Conservation (phyloP, 37 sponge, comb jelly and placozoan species). For the Haliclona indistincta region DNA sequence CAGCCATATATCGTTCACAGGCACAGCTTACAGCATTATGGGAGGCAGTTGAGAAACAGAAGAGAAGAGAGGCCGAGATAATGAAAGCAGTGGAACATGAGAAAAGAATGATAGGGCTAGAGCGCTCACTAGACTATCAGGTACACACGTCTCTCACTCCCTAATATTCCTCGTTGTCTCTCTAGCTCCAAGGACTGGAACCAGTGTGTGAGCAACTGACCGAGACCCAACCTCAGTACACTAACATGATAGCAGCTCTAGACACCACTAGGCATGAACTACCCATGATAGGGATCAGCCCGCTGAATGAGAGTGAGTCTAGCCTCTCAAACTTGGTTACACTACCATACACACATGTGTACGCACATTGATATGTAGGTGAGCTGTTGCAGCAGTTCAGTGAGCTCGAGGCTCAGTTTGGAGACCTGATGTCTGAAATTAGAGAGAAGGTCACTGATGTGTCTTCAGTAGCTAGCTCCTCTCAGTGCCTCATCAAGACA, state of each 20-base stretch:
- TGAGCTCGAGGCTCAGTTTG: slow-evolving; percentile 5
- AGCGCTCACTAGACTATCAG: slow-evolving; percentile 29
- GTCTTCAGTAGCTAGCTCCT: not conserved
- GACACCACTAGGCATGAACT: slow-evolving; percentile 50
- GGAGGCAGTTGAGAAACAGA: slow-evolving; percentile 13
- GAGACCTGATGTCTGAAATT: slow-evolving; percentile 1
- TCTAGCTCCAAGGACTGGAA: slow-evolving; percentile 26
- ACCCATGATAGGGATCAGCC: slow-evolving; percentile 8
- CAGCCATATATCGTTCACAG: slow-evolving; percentile 5
- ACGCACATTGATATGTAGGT: not conserved
- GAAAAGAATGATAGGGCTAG: slow-evolving; percentile 10
- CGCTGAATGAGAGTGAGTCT: slow-evolving; percentile 32
- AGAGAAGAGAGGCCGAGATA: slow-evolving; percentile 2
- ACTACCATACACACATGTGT: not conserved
- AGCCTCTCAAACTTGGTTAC: not conserved
- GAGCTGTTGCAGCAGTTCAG: slow-evolving; percentile 7
- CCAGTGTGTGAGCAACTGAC: slow-evolving; percentile 15
- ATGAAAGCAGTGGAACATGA: slow-evolving; percentile 12
- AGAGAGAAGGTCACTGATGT: slow-evolving; percentile 27
- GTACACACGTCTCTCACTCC: not conserved
- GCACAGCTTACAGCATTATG: slow-evolving; percentile 22
- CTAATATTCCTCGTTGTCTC: not conserved
- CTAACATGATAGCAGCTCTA: slow-evolving; percentile 20
- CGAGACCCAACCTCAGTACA: slow-evolving; percentile 9
- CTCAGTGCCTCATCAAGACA: slow-evolving; percentile 10